phyloP scores from a whole-genome alignment of 1,140 invertebrate species.

The Helicoverpa zea region DNA sequence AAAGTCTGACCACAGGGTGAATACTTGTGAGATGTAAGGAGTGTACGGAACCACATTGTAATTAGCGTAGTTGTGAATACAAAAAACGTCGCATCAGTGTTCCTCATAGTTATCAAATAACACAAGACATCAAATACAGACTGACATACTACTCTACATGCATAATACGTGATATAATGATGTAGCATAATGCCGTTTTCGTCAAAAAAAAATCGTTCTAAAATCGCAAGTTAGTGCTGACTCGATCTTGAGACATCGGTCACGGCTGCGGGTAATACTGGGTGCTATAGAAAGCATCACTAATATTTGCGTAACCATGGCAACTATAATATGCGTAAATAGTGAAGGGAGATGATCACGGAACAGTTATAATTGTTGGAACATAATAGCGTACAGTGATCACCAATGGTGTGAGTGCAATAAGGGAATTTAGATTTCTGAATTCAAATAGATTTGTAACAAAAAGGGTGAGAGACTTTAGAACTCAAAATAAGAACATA shows the following conservation, averaged over 20 bases:
- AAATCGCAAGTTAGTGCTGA: not conserved
- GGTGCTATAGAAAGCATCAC: constrained; percentile 30
- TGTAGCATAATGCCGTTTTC: not conserved
- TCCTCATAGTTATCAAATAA: too few relatives aligned
- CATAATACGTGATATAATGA: not conserved
- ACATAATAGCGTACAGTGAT: too few relatives aligned
- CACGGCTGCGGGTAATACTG: not conserved
- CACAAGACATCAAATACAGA: not conserved
- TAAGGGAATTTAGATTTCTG: too few relatives aligned
- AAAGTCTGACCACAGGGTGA: too few relatives aligned
- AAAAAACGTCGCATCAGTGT: too few relatives aligned
- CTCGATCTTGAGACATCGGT: constrained; percentile 5
- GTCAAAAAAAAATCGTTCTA: not conserved
- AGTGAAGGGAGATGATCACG: constrained; percentile 28
- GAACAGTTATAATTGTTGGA: not conserved
- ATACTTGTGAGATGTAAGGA: too few relatives aligned
- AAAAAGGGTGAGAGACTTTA: too few relatives aligned
- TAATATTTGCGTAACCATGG: constrained; percentile 15
- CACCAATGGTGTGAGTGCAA: too few relatives aligned
- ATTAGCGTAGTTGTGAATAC: too few relatives aligned
- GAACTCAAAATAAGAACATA: too few relatives aligned
- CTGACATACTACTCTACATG: not conserved
- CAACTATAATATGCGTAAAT: constrained; percentile 33
- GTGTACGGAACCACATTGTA: too few relatives aligned
- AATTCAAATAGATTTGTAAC: too few relatives aligned